Evolutionary conservation across 2,113 vertebrate species (phyloP).

Genomic region (Eolophus roseicapilla): DNA sequence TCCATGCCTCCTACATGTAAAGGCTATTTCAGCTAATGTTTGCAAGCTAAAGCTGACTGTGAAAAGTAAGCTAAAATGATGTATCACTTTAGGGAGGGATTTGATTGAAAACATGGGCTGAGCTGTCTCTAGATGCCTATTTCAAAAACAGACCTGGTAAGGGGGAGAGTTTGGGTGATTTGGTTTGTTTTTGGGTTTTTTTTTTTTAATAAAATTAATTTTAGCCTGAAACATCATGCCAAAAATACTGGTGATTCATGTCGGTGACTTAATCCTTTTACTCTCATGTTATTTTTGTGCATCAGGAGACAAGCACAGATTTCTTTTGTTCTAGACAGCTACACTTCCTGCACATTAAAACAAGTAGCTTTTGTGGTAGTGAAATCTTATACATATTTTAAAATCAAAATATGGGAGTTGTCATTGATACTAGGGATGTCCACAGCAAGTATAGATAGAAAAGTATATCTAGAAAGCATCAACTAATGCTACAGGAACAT

Average conservation of each 20-base stretch:
- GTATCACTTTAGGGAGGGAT: not conserved
- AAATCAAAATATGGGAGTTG: not conserved
- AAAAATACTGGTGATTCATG: not conserved
- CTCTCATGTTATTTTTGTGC: not conserved
- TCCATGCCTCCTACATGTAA: not conserved
- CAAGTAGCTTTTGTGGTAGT: not conserved
- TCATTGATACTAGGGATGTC: not conserved
- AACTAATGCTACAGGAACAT: not conserved
- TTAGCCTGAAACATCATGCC: not conserved
- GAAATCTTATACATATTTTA: not conserved
- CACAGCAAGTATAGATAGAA: not conserved
- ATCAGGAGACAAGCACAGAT: not conserved
- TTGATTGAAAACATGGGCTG: not conserved
- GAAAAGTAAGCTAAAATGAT: not conserved
- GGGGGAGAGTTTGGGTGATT: not conserved
- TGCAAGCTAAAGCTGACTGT: not conserved
- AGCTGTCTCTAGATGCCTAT: not conserved
- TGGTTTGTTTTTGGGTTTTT: fast-evolving
- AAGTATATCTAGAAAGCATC: not conserved
- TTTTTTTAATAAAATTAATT: not conserved
- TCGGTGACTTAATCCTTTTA: not conserved
- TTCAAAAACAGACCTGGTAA: not conserved
- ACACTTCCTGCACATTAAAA: not conserved
- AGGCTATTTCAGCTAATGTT: not conserved
- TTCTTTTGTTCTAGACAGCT: not conserved